Percentiles rank a stretch among this genome's conserved stretches.
Conservation (phyloP, 2,888 invertebrate species). For the Cataglyphis albicans region DNA sequence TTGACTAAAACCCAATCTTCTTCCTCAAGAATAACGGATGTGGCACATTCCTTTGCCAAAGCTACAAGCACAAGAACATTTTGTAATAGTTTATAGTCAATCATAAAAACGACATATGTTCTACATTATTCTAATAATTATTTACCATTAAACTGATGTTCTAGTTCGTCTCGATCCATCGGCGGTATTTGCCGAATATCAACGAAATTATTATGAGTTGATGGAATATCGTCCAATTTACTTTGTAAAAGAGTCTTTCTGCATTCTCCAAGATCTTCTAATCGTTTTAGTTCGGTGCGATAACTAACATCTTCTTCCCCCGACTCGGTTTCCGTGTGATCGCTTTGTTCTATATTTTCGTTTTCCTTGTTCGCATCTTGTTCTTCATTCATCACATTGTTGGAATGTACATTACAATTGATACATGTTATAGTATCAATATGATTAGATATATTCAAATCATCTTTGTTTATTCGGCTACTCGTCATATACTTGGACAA, state of each 20-base stretch:
- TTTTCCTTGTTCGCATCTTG: slow-evolving; percentile 43
- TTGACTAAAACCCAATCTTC: slow-evolving; percentile 83
- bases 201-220: slow-evolving; percentile 59
- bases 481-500: slow-evolving; percentile 82
- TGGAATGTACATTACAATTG: slow-evolving; percentile 66
- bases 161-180: slow-evolving; percentile 72
- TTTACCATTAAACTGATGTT: slow-evolving; percentile 80
- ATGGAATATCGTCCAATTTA: slow-evolving; percentile 64
- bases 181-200: slow-evolving; percentile 64
- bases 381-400: slow-evolving; percentile 36
- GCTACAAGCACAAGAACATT: slow-evolving; percentile 74
- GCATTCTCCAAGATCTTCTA: slow-evolving; percentile 81
- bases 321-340: slow-evolving; percentile 68
- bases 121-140: slow-evolving; percentile 24
- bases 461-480: slow-evolving; percentile 70
- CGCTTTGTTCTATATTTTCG: slow-evolving; percentile 75
- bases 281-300: slow-evolving; percentile 80
- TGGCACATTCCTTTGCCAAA: slow-evolving; percentile 81
- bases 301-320: slow-evolving; percentile 83
- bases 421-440: slow-evolving; percentile 70
- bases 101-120: slow-evolving; percentile 9
- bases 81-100: slow-evolving; percentile 2
- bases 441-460: slow-evolving; percentile 71
- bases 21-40: slow-evolving; percentile 76
- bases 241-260: slow-evolving; percentile 78